Percentiles rank a stretch among this genome's conserved stretches.
These are phyloP conservation scores for Catostylus mosaicus DNA, from an alignment of 30 jellyfish, hydroid and myxozoan species.

Conservation along the genomic window DNA sequence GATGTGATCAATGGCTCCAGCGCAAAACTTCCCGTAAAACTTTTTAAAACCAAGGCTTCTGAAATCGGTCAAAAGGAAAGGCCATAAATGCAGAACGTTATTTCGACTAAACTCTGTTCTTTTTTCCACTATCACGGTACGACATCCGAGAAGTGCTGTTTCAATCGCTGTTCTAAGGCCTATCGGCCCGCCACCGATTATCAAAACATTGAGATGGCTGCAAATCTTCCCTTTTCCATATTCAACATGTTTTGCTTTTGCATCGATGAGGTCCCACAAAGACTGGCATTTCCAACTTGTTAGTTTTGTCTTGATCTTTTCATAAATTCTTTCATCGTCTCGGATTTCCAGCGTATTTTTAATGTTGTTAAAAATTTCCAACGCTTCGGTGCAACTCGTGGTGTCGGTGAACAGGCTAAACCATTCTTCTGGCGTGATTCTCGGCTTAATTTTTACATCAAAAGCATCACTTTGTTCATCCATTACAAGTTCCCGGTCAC, in stretches of 20 bases:
- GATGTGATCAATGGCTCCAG: conserved; percentile 94
- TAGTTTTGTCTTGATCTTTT: conserved; percentile 62
- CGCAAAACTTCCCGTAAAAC: conserved; percentile 95
- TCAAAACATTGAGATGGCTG: conserved; percentile 61
- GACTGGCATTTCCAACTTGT: conserved; percentile 96
- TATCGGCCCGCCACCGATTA: conserved; percentile 95
- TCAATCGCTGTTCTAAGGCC: conserved; percentile 96
- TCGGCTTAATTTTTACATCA: neutral
- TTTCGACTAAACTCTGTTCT: conserved; percentile 79
- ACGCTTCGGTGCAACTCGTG: conserved; percentile 63
- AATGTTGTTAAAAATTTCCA: conserved; percentile 51
- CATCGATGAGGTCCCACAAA: conserved; percentile 86
- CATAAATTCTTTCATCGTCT: conserved; percentile 54
- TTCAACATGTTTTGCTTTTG: conserved; percentile 78
- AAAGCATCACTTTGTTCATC: neutral
- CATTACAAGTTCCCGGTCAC: neutral
- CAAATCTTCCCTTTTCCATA: conserved; percentile 82
- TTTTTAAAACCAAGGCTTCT: conserved; percentile 93
- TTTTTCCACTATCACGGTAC: conserved; percentile 85
- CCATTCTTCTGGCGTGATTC: conserved; percentile 77
- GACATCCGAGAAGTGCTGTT: conserved; percentile 85
- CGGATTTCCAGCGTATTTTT: conserved; percentile 37
- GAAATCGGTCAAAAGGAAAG: conserved; percentile 87
- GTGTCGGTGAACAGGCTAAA: conserved; percentile 75
- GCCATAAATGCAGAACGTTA: conserved; percentile 96